Evolutionary conservation across 1,140 invertebrate genomes (phyloP), one percentile per base, ranked within the genome.

Genomic region (Macrotrachela quadricornifera): DNA sequence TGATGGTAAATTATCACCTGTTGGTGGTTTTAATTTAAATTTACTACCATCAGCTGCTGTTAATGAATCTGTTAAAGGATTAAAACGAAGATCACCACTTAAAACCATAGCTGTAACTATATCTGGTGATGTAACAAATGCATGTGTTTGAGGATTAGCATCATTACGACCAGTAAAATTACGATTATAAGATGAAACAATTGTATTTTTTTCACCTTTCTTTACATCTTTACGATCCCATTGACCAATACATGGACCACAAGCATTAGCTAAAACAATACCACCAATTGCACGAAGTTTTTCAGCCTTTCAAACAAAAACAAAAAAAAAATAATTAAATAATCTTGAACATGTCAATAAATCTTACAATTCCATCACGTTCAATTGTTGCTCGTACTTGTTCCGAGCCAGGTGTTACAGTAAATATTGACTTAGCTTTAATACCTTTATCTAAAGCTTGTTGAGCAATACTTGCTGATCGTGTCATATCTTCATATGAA

Each of bases 181-280:
- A 47, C 92, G 76, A 68, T 99, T 99, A 75, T 97, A 99, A 1
- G 92, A 97, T 13, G 86, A 95, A 18, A 99, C 91, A 67, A 99
- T 99, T 2, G 94, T 99, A 70, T 99, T 99, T 73, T 96, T 96
- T 56, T 97, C 91, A 43, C 92, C 92, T 68, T 96, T 97, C 71
- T 94, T 92, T 13, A 95, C 80, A 69, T 99, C 92, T 65, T 87
- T 75, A 50, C 73, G 61, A 36, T 56, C 40, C 45, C 45, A 56
- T 49, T 49, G 45, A 39, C 50, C 30, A 45, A 54, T 57, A 37
- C 46, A 55, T 50, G 54, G 54, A 50, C 49, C 41, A 44, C 56
- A 99, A 21, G 94, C 94, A 69, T 97, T 97, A 1, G 92, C 92
- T 57, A 99, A 72, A 2, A 99, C 88, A 54, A 78, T 74, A 38